These are phyloP conservation scores for Caerostris extrusa DNA, from an alignment of 1,140 invertebrate species.

Conservation along the genomic window DNA sequence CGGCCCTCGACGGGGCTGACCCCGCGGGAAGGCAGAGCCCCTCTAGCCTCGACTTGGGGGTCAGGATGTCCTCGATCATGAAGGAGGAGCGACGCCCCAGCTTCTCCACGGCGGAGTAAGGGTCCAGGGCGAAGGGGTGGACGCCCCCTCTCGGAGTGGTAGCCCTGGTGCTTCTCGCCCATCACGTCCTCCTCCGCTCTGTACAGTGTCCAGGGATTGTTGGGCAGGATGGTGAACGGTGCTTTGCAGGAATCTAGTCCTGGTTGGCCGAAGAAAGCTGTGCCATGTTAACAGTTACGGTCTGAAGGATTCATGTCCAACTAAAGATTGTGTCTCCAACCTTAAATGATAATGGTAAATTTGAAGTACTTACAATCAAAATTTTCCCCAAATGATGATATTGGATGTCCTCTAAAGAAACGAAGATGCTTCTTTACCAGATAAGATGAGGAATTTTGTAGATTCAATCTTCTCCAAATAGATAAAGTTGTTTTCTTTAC, in stretches of 20 bases:
- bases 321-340: background rate
- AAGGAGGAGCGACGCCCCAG: slow-evolving; percentile 71
- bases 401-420: no score
- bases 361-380: no score
- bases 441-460: no score
- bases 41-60: slow-evolving; percentile 68
- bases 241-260: background rate
- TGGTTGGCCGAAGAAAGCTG: background rate
- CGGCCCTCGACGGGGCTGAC: slow-evolving; percentile 33
- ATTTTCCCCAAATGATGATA: no score
- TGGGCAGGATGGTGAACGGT: background rate
- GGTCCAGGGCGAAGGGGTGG: slow-evolving; percentile 56
- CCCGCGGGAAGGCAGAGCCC: slow-evolving; percentile 61
- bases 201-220: background rate
- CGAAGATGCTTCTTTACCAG: no score
- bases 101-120: slow-evolving; percentile 62
- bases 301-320: background rate
- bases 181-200: background rate
- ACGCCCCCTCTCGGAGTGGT: background rate
- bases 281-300: background rate
- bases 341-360: background rate
- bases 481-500: no score
- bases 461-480: no score
- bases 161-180: slow-evolving; percentile 56
- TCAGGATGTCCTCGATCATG: slow-evolving; percentile 77